Evolutionary conservation across 2,113 vertebrate species (phyloP).

Genomic region (Picathartes gymnocephalus): DNA sequence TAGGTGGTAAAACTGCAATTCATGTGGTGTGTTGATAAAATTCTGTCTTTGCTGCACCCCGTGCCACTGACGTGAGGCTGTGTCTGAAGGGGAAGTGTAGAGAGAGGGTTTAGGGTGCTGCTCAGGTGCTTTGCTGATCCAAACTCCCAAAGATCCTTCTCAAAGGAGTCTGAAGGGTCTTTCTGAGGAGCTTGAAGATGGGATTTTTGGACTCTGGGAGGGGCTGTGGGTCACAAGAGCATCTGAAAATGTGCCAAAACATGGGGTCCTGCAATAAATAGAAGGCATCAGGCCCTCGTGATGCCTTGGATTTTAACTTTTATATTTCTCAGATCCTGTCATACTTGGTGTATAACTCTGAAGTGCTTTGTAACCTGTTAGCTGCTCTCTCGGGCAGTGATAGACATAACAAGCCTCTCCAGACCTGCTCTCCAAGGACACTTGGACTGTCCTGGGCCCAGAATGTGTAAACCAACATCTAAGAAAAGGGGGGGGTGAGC

Average conservation of each 20-base stretch:
- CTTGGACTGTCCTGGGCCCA: no score
- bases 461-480: no score
- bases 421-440: no score
- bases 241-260: background rate
- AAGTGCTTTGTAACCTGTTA: no score
- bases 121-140: background rate
- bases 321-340: no score
- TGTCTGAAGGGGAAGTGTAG: background rate
- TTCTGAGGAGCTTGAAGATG: background rate
- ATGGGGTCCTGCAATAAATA: background rate
- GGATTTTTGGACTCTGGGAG: background rate
- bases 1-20: background rate
- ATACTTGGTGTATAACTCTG: no score
- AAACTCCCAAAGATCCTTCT: background rate
- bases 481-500: no score
- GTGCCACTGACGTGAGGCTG: fast-evolving
- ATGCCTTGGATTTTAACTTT: no score
- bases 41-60: background rate
- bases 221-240: background rate
- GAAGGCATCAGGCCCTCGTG: background rate
- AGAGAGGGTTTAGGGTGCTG: background rate
- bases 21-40: background rate
- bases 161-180: background rate
- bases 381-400: no score
- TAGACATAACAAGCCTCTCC: no score